phyloP scores from a whole-genome alignment of 2,888 invertebrate genomes.

The Tridacna crocea region DNA sequence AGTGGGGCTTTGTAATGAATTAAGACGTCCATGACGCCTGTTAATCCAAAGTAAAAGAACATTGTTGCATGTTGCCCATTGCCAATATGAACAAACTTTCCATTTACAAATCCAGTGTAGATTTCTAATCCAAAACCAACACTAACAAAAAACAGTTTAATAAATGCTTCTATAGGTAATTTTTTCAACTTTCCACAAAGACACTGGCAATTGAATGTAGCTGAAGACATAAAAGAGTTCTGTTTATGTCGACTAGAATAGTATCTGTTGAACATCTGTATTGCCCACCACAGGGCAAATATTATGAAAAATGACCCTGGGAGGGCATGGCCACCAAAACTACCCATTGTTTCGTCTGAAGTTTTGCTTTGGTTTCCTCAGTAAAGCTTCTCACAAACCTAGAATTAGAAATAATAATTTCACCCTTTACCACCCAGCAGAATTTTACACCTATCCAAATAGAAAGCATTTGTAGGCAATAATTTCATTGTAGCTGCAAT shows the following conservation, averaged over 20 bases:
- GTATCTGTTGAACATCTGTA: slow-evolving; percentile 76
- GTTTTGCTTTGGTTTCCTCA: not conserved
- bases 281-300: slow-evolving; percentile 80
- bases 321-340: slow-evolving; percentile 84
- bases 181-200: slow-evolving; percentile 68
- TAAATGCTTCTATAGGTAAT: slow-evolving; percentile 68
- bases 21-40: slow-evolving; percentile 84
- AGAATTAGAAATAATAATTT: too few species aligned
- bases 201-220: slow-evolving; percentile 73
- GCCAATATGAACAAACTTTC: slow-evolving; percentile 80
- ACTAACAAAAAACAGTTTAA: slow-evolving; percentile 65
- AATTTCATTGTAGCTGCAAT: too few species aligned
- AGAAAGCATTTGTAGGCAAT: too few species aligned
- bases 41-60: slow-evolving; percentile 85
- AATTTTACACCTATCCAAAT: too few species aligned
- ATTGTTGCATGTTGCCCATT: slow-evolving; percentile 86
- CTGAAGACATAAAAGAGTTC: slow-evolving; percentile 67
- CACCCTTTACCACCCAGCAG: too few species aligned
- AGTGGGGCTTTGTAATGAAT: slow-evolving; percentile 79
- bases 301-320: slow-evolving; percentile 84
- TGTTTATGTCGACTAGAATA: slow-evolving; percentile 69
- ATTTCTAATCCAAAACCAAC: slow-evolving; percentile 71
- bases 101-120: slow-evolving; percentile 74
- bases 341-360: slow-evolving; percentile 80
- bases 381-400: too few species aligned